Conservation (phyloP, 2,113 vertebrate species). For the Plecotus auritus region DNA sequence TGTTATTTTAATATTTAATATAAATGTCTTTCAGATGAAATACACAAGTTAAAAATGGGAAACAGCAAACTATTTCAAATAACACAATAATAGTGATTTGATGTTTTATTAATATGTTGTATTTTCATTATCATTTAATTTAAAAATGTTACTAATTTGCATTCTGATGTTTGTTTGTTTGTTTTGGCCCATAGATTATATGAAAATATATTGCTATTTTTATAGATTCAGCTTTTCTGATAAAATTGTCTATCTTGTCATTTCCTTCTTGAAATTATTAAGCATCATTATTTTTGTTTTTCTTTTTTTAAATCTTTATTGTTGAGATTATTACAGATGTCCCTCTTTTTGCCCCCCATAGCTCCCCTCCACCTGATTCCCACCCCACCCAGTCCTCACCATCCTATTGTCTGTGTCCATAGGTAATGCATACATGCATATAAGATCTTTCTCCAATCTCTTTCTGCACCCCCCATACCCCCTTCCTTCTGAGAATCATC, state of each 20-base stretch:
- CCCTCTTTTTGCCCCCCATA: no score
- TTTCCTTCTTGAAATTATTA: not conserved
- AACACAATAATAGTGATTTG: not conserved
- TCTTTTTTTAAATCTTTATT: no score
- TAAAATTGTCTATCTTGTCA: not conserved
- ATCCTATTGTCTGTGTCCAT: no score
- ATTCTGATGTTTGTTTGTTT: not conserved
- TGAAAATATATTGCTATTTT: not conserved
- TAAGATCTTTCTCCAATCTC: no score
- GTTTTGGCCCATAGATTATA: not conserved
- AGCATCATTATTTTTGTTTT: not conserved
- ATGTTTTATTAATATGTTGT: not conserved
- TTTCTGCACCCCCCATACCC: no score
- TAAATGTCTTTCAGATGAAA: slow-evolving; percentile 41
- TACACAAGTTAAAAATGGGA: not conserved
- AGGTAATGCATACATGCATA: no score
- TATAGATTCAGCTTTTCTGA: not conserved
- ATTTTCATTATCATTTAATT: not conserved
- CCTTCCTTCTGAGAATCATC: no score
- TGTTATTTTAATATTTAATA: not conserved
- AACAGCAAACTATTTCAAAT: not conserved
- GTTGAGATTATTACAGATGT: no score
- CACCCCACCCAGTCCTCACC: no score
- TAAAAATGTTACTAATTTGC: not conserved
- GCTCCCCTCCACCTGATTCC: no score